A percentile compares a stretch with the other conserved stretches of the same genome.
Evolutionary conservation across 2,888 invertebrate species (phyloP).

Genomic region (Hyles lineata): DNA sequence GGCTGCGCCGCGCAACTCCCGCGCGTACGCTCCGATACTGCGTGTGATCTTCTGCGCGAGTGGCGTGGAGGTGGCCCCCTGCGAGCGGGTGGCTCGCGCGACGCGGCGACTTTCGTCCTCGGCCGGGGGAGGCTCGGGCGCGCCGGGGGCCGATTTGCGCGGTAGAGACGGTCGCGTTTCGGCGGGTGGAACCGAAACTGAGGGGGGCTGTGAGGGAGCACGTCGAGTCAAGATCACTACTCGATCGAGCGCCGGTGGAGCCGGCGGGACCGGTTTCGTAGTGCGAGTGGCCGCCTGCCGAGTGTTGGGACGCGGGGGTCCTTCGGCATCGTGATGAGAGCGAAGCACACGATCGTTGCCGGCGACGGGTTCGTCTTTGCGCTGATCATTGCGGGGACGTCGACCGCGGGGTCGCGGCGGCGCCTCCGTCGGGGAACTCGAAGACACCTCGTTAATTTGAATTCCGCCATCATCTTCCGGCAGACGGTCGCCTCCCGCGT

Average conservation of each 20-base stretch:
- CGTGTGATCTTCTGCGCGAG: conserved; percentile 59
- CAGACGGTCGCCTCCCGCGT: conserved; percentile 33
- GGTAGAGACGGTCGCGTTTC: conserved; percentile 37
- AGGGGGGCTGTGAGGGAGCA: conserved; percentile 47
- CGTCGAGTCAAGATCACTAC: conserved; percentile 70
- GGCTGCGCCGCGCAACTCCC: conserved; percentile 57
- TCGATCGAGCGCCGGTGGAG: conserved; percentile 56
- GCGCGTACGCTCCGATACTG: conserved; percentile 58
- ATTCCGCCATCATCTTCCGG: conserved; percentile 74
- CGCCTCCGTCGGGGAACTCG: conserved; percentile 83
- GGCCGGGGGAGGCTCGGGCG: conserved; percentile 40
- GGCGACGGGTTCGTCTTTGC: conserved; percentile 50
- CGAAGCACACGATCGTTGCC: conserved; percentile 74
- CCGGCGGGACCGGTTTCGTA: conserved; percentile 39
- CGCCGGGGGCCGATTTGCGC: conserved; percentile 43
- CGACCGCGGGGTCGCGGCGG: conserved; percentile 65
- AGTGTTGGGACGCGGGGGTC: conserved; percentile 62
- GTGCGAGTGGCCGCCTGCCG: conserved; percentile 55
- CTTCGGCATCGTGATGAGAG: conserved; percentile 71
- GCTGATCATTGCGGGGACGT: conserved; percentile 52
- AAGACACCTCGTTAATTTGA: conserved; percentile 88
- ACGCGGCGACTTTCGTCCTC: conserved; percentile 47
- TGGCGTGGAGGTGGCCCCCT: conserved; percentile 50
- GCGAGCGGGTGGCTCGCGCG: conserved; percentile 56
- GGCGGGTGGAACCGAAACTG: conserved; percentile 32